phyloP scores from a whole-genome alignment of 2,797 vertebrate genomes.

The Pseudochromis fuscus region DNA sequence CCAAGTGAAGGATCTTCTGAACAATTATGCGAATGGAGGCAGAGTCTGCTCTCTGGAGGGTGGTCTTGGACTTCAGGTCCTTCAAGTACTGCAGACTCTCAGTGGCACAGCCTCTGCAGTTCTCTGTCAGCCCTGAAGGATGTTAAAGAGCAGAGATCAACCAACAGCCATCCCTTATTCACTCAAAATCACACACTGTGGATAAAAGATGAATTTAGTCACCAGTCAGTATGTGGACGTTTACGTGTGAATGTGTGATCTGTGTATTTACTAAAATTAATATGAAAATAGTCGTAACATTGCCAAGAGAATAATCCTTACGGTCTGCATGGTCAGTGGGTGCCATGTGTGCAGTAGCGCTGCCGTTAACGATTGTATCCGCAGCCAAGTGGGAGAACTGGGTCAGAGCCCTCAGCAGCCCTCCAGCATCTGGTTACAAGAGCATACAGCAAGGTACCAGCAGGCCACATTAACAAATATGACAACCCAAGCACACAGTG shows the following conservation, averaged over 20 bases:
- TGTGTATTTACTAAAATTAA: not conserved
- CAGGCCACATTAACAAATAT: slow-evolving; percentile 2
- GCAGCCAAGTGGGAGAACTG: slow-evolving; percentile 92
- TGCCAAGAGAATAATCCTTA: slow-evolving; percentile 56
- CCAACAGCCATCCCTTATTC: not conserved
- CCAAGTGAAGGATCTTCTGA: slow-evolving; percentile 88
- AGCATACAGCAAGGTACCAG: slow-evolving; percentile 40
- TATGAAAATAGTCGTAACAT: not conserved
- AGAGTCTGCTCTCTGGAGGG: slow-evolving; percentile 84
- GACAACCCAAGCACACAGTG: slow-evolving; percentile 3
- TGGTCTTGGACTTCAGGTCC: slow-evolving; percentile 87
- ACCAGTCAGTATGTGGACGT: too few species aligned
- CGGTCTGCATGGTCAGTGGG: slow-evolving; percentile 90
- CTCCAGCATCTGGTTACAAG: slow-evolving; percentile 86
- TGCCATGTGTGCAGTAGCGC: slow-evolving; percentile 93
- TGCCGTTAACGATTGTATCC: slow-evolving; percentile 92
- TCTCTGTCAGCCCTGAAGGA: slow-evolving; percentile 87
- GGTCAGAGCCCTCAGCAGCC: slow-evolving; percentile 90
- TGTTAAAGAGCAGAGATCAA: not conserved
- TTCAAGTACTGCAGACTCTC: slow-evolving; percentile 86
- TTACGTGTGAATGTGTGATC: not conserved
- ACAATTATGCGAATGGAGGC: slow-evolving; percentile 78
- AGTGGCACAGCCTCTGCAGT: slow-evolving; percentile 89
- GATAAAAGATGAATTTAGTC: too few species aligned
- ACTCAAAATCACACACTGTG: too few species aligned